Base-by-base conservation (phyloP, 2,888 invertebrate species). In the Carcina quercana region DNA sequence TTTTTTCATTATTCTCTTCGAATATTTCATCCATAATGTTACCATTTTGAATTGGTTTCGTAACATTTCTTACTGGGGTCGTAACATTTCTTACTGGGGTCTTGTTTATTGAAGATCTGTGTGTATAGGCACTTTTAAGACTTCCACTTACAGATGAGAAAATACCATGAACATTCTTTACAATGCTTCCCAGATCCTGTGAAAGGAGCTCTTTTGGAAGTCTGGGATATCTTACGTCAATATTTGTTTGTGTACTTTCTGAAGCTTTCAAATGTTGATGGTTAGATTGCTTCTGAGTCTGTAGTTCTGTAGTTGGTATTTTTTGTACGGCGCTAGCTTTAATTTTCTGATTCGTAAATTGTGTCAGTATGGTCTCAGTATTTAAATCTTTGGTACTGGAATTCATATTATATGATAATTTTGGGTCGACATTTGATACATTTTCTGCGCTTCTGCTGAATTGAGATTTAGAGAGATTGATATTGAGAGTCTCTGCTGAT, bases 111-210 rank as follows among this genome's bases (percentile, higher is more conserved):
- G 50, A 37, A 1, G 61, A 53, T 35, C 71, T 50, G 19, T 78
- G 70, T 1, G 68, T 24, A 12, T 85, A 85, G 2, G 78, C 84
- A 47, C 70, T 73, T 40, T 80, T 84, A 3, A 85, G 46, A 29
- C 76, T 80, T 0, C 83, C 84, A 3, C 83, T 79, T 0, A 84
- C 72, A 0, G 78, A 73, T 0, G 83, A 82, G 38, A 85, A 84
- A 46, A 85, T 76, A 0, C 84, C 84, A 3, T 85, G 85, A 0
- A 84, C 83, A 53, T 84, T 85, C 46, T 83, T 83, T 1, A 83
- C 82, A 1, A 85, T 73, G 37, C 64, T 76, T 0, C 82, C 80
- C 0, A 83, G 46, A 24, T 83, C 83, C 59, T 76, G 82, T 0
- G 75, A 61, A 1, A 82, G 33, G 0, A 80, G 45, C 39, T 83